Percentiles rank a stretch among this genome's conserved stretches.
Evolutionary conservation across 2,888 invertebrate genomes (phyloP).

Genomic region (Morpho helenor): DNA sequence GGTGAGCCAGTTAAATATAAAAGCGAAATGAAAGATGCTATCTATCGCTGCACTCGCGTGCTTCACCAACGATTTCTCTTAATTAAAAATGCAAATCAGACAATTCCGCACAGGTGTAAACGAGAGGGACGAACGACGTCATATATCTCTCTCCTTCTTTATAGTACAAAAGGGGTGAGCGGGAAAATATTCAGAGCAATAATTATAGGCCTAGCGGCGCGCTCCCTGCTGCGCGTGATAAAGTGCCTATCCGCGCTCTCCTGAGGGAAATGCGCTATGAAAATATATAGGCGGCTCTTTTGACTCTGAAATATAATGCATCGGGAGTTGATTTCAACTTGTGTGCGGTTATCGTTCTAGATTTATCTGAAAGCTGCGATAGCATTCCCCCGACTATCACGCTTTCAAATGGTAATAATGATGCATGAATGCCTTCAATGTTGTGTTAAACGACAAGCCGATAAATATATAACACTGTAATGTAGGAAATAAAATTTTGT

Average conservation of each 20-base stretch:
- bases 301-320: background rate
- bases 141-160: slow-evolving; percentile 6
- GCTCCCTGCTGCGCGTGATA: slow-evolving; percentile 21
- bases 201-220: slow-evolving; percentile 20
- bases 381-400: too few relatives aligned
- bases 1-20: background rate
- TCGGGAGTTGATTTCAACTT: too few relatives aligned
- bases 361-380: too few relatives aligned
- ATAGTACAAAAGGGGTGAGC: slow-evolving; percentile 15
- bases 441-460: too few relatives aligned
- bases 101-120: slow-evolving; percentile 7
- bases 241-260: slow-evolving; percentile 21
- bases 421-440: too few relatives aligned
- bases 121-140: slow-evolving; percentile 2
- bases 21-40: background rate
- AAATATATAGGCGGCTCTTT: slow-evolving; percentile 3
- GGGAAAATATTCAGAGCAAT: slow-evolving; percentile 30
- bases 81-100: slow-evolving; percentile 23
- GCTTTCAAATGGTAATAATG: too few relatives aligned
- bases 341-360: too few relatives aligned
- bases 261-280: slow-evolving; percentile 12
- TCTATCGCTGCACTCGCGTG: background rate
- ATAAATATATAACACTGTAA: too few relatives aligned
- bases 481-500: too few relatives aligned
- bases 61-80: slow-evolving; percentile 7